Evolutionary conservation across 2,797 vertebrate species (phyloP).

Genomic region (Phataginus tricuspis): DNA sequence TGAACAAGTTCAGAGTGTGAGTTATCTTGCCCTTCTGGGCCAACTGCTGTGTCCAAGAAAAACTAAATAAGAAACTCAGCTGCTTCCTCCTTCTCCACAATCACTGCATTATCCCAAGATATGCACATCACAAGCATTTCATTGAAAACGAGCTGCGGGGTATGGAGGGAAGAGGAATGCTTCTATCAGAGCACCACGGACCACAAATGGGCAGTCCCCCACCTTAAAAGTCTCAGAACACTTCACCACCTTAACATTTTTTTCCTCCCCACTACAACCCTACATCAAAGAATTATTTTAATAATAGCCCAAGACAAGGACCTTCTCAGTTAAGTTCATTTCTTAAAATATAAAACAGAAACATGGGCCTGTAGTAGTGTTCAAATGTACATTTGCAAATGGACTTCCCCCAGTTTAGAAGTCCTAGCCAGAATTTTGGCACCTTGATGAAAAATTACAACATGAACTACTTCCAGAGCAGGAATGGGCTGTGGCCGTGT

Average conservation of each 20-base stretch:
- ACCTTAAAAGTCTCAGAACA: not conserved
- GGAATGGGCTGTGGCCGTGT: too few relatives aligned
- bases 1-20: not conserved
- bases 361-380: not conserved
- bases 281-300: not conserved
- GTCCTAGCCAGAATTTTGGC: not conserved
- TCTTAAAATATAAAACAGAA: slow-evolving; percentile 33
- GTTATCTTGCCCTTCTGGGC: not conserved
- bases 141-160: not conserved
- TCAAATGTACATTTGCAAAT: not conserved
- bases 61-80: not conserved
- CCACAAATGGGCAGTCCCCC: not conserved
- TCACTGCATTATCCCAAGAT: not conserved
- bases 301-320: not conserved
- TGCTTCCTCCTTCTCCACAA: not conserved
- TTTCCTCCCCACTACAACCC: not conserved
- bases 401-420: not conserved
- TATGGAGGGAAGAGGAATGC: not conserved
- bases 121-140: not conserved
- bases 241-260: not conserved
- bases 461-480: not conserved
- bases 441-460: not conserved
- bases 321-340: not conserved
- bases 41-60: not conserved
- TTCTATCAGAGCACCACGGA: not conserved